These are phyloP conservation scores for Clarias batrachus DNA, from an alignment of 2,113 vertebrate genomes.

Conservation along the genomic window DNA sequence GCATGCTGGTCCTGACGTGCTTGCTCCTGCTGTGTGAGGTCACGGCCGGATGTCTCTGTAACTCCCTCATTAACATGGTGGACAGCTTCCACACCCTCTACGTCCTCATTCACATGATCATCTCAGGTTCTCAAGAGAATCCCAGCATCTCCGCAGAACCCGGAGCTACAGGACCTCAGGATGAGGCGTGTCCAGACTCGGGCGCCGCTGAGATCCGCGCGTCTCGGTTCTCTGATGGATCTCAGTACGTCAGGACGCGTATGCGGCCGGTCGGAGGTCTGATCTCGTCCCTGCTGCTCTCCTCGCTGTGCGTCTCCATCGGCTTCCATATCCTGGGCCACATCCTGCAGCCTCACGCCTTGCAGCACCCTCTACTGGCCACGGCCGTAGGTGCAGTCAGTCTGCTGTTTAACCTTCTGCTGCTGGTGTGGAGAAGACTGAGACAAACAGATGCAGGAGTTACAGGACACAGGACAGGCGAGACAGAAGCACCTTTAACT, in stretches of 20 bases:
- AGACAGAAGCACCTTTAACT: not conserved
- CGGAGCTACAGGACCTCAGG: not conserved
- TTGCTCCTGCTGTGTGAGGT: conserved; percentile 69
- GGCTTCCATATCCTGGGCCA: conserved; percentile 65
- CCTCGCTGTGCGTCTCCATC: conserved; percentile 67
- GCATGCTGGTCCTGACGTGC: conserved; percentile 61
- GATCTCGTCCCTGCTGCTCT: conserved; percentile 67
- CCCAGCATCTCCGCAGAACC: not conserved
- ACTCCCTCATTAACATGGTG: conserved; percentile 68
- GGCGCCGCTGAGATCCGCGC: not conserved
- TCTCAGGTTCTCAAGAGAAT: not conserved
- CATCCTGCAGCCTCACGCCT: conserved; percentile 59
- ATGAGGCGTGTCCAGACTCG: not conserved
- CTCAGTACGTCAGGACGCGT: conserved; percentile 53
- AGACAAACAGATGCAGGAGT: not conserved
- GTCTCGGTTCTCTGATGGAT: not conserved
- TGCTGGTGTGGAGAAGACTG: conserved; percentile 56
- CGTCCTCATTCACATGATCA: conserved; percentile 61
- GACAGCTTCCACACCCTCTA: conserved; percentile 74
- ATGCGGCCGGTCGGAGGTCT: conserved; percentile 61
- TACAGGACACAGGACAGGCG: not conserved
- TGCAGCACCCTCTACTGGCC: conserved; percentile 62
- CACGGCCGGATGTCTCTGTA: conserved; percentile 66
- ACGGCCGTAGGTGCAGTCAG: conserved; percentile 58
- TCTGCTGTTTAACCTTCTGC: conserved; percentile 60